These are phyloP conservation scores for Anolis sagrei DNA, from an alignment of 2,113 vertebrate genomes.

Conservation along the genomic window DNA sequence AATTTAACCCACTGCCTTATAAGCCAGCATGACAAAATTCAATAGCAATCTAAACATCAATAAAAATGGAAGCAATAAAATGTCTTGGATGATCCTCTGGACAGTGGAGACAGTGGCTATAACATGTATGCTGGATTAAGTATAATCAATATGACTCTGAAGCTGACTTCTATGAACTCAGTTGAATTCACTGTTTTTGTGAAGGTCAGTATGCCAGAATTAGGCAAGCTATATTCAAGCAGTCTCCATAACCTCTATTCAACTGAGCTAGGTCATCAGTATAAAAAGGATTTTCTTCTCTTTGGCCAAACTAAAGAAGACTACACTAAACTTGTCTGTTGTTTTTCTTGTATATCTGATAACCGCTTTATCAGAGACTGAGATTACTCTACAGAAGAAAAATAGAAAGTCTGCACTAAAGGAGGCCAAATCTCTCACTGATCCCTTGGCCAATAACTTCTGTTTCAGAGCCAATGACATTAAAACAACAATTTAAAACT, in stretches of 20 bases:
- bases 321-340: background rate
- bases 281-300: background rate
- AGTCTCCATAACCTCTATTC: background rate
- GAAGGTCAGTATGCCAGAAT: background rate
- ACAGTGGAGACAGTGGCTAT: background rate
- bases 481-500: background rate
- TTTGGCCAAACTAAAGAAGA: background rate
- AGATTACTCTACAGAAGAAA: background rate
- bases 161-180: background rate
- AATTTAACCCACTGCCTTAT: background rate
- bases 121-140: background rate
- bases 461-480: background rate
- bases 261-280: background rate
- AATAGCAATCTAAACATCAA: background rate
- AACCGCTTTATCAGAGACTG: background rate
- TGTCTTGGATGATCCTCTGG: background rate
- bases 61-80: background rate
- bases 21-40: background rate
- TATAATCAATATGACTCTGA: background rate
- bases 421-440: conserved; percentile 8
- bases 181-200: background rate
- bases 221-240: background rate
- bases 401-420: background rate
- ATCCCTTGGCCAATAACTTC: background rate
- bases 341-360: conserved; percentile 10